Evolutionary conservation across 2,888 invertebrate species (phyloP), one percentile per base, ranked within the genome.

Genomic region (Phortica okadai): DNA sequence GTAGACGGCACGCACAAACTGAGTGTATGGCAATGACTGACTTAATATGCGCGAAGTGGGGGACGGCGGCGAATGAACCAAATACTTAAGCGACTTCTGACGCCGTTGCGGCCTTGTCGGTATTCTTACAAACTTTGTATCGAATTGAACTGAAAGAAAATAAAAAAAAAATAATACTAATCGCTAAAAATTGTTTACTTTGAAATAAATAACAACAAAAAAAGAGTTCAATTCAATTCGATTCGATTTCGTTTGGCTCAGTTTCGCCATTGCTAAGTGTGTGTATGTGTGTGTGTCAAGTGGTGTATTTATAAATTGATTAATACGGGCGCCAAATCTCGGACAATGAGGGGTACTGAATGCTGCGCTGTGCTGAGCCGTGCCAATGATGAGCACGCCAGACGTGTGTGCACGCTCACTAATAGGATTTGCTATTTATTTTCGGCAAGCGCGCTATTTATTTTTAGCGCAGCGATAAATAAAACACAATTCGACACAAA

Each of bases 381-480:
- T 21, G 54, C n/a, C n/a, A n/a, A 6, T 54, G 41, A 11, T 69
- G 69, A 69, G 69, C 54, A 56, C 56, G 70, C 11, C 70, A 33
- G 25, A 8, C 33, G 11, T 45, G 54, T 72, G 56, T 54, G 70
- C 25, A 6, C 11, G 10, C 45, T 69, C 10, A 41, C 16, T 8
- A 21, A 16, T 62, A 50, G 7, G 16, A 11, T 25, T 56, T 5
- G 41, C n/a, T 14, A 14, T 44, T 66, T 66, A 66, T 66, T 66
- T 72, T 72, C 54, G 70, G 56, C 41, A 14, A 21, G 33, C 25
- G 33, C 25, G 16, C 45, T 25, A 56, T 56, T 72, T 72, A 72
- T 72, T 72, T 72, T 72, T 72, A 56, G 70, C 70, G 16, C 2
- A 69, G 69, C 50, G 21, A 44, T 41, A 62, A 62, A 62, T 62